A percentile compares a stretch with the other conserved stretches of the same genome.
These are phyloP conservation scores for Phortica variegata DNA, from an alignment of 1,140 invertebrate genomes.

Conservation along the genomic window DNA sequence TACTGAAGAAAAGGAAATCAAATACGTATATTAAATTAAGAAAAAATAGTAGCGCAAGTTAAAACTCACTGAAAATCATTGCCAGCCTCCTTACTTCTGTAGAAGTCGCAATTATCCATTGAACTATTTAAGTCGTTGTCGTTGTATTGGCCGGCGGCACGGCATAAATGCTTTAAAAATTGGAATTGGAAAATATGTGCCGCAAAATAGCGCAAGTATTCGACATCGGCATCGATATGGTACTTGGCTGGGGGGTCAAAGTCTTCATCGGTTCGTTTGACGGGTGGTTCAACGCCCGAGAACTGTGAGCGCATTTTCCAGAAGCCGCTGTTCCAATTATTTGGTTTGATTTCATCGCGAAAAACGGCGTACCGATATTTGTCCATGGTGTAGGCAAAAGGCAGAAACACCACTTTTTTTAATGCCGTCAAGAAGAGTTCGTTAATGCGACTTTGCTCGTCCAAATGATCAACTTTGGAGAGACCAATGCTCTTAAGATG, in stretches of 20 bases:
- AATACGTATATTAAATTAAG: neutral
- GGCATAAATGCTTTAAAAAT: slow-evolving; percentile 66
- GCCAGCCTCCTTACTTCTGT: slow-evolving; percentile 58
- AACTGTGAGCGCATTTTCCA: slow-evolving; percentile 62
- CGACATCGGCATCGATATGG: slow-evolving; percentile 62
- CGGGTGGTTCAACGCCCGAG: slow-evolving; percentile 64
- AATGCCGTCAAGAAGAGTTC: slow-evolving; percentile 58
- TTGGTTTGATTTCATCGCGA: slow-evolving; percentile 57
- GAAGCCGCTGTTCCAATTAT: slow-evolving; percentile 63
- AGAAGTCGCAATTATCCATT: slow-evolving; percentile 65
- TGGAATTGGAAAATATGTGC: slow-evolving; percentile 65
- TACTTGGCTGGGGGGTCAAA: slow-evolving; percentile 69
- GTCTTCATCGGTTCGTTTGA: slow-evolving; percentile 58
- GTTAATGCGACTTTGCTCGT: slow-evolving; percentile 49
- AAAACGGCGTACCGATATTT: slow-evolving; percentile 64
- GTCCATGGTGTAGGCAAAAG: slow-evolving; percentile 61
- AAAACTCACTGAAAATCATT: slow-evolving; percentile 22
- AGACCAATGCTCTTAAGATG: slow-evolving; percentile 63
- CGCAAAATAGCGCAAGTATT: slow-evolving; percentile 66
- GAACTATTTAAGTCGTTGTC: slow-evolving; percentile 53
- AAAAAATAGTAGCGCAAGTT: neutral
- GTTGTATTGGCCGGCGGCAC: slow-evolving; percentile 60
- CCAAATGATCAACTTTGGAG: slow-evolving; percentile 27
- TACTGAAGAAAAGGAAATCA: slow-evolving; percentile 50
- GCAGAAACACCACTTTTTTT: slow-evolving; percentile 65